Evolutionary conservation across 2,797 vertebrate genomes (phyloP), one percentile per base, ranked within the genome.

Genomic region (Enteromius fasciolatus): DNA sequence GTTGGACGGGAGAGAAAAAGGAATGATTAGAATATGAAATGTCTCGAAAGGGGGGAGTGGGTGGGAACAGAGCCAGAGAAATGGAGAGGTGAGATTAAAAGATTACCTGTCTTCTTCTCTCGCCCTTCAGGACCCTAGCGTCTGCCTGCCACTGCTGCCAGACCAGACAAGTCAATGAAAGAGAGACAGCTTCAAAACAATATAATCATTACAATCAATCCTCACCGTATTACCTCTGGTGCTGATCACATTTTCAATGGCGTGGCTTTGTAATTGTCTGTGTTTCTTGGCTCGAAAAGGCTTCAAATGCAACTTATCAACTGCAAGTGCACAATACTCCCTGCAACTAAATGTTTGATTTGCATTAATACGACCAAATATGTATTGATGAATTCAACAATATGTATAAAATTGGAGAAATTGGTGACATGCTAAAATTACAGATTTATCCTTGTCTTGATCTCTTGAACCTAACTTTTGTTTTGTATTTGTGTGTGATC

Each of bases 11-110:
- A 86, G 20, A 81, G 77, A 85, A 89, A 85, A 89, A 85, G 46
- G 79, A 52, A 83, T 84, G 87, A 93, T 92, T 91, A 92, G 88
- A 94, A 94, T 94, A 93, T 92, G 90, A 94, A 94, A 93, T 93
- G 90, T 91, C 93, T 94, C 83, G 87, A 87, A 79, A 85, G 87
- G 89, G 90, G 92, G 91, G 90, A 93, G 91, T 88, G 72, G 87
- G 84, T 70, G 64, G 54, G 73, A 86, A 90, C 83, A 87, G 90
- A 89, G 91, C 86, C 80, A 84, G 68, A 74, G 88, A 93, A 89
- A 93, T 88, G 88, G 89, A 90, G 76, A 84, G 87, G 85, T 84
- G 87, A 93, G 92, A 95, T 94, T 92, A 93, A 94, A 94, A 93
- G 92, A 95, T 92, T 92, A 92, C 89, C 91, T 90, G 90, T 91